Evolutionary conservation across 2,888 invertebrate genomes (phyloP), one percentile per base, ranked within the genome.

Genomic region (Synergus japonicus): DNA sequence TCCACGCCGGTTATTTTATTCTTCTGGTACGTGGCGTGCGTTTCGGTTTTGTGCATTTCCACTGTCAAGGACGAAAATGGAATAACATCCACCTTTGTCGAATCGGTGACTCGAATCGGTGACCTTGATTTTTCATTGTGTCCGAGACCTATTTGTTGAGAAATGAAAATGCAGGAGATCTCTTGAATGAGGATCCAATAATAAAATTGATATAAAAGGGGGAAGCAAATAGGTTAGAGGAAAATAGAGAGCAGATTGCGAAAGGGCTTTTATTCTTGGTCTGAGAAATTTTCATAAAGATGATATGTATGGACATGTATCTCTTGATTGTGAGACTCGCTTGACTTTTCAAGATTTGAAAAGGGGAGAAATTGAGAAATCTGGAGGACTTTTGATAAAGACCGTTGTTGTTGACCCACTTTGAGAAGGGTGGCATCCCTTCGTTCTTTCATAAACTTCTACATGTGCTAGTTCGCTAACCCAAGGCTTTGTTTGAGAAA

Each of bases 21-120:
- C 58, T 54, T 65, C 18, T 46, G 54, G 64, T 78, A 58, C 44
- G 78, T 77, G 18, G 80, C 76, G 76, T n/a, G 69, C 64, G 60
- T 66, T 49, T 22, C 12, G 15, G 44, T 44, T 69, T 46, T 63
- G 78, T 78, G 78, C 3, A 10, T 49, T 54, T 73, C n/a, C 9
- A 49, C 54, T 73, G 54, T 29, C 49, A 73, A 58, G 49, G 73
- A 37, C 58, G 73, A 49, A 54, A 73, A n/a, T 10, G 73, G n/a
- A 73, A 37, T 54, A 10, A 41, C 22, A 41, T 37, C 37, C 54
- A 73, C 41, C 54, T 54, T 73, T 73, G 54, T 37, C 73, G 12
- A 41, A 37, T 54, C 54, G n/a, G 37, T 54, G 29, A 73, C 37
- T 37, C 73, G 12, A 41, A 37, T 54, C 54, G n/a, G 37, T 54